A percentile compares a stretch with the other conserved stretches of the same genome.
Conservation (phyloP, 37 sponge, comb jelly and placozoan genomes). For the Lycopodina hypogea region DNA sequence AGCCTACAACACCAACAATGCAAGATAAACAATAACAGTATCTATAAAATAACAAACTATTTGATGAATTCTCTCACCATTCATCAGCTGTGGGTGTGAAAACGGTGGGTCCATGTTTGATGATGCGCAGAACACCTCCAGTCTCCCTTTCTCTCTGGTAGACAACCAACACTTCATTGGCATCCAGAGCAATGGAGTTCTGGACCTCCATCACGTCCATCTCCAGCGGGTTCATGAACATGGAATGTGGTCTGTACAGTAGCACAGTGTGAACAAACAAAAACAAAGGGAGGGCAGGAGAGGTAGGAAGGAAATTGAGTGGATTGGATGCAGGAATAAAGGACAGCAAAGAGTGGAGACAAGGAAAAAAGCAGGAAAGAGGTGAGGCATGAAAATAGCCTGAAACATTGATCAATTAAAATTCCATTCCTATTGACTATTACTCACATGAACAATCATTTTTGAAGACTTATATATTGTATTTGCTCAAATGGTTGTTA, state of each 20-base stretch:
- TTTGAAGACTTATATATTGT: too few relatives aligned
- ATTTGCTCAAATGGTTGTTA: too few relatives aligned
- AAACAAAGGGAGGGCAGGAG: too few relatives aligned
- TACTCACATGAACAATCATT: too few relatives aligned
- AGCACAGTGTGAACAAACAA: not conserved
- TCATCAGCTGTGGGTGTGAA: slow-evolving; percentile 82
- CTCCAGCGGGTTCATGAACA: slow-evolving; percentile 60
- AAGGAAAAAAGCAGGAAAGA: not conserved
- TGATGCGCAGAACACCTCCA: slow-evolving; percentile 52
- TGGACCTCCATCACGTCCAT: slow-evolving; percentile 38
- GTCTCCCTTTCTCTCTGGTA: slow-evolving; percentile 60
- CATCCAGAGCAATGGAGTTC: slow-evolving; percentile 70
- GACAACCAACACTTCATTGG: slow-evolving; percentile 86
- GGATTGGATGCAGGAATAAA: too few relatives aligned
- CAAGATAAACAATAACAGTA: not conserved
- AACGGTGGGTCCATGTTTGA: slow-evolving; percentile 79
- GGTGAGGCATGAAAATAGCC: not conserved
- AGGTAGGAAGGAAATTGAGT: too few relatives aligned
- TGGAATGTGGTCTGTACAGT: slow-evolving; percentile 53
- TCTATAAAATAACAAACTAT: not conserved
- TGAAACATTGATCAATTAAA: too few relatives aligned
- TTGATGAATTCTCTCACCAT: slow-evolving; percentile 57
- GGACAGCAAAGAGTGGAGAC: not conserved
- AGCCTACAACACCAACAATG: slow-evolving; percentile 30
- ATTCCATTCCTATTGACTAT: too few relatives aligned